Evolutionary conservation across 2,113 vertebrate genomes (phyloP).

Genomic region (Notarius quadriscutis): DNA sequence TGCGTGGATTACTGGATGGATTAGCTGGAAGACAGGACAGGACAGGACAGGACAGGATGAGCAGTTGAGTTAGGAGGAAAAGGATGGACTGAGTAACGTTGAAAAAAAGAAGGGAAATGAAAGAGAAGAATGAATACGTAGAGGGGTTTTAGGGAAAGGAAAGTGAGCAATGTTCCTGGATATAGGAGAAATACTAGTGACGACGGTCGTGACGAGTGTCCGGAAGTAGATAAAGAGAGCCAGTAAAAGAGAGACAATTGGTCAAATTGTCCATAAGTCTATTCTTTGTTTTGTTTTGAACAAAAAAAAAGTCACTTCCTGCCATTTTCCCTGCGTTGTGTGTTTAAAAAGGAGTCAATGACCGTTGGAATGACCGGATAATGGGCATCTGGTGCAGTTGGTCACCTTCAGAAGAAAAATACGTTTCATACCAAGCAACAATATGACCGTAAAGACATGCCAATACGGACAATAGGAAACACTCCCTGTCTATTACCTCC

Average conservation of each 20-base stretch:
- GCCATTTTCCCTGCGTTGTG: conserved; percentile 54
- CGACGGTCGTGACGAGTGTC: not conserved
- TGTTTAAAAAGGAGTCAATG: conserved; percentile 43
- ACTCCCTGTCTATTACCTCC: not conserved
- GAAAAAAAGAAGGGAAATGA: not conserved
- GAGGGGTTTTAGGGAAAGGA: not conserved
- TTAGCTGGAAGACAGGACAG: not conserved
- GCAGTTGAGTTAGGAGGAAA: not conserved
- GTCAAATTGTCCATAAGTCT: conserved; percentile 54
- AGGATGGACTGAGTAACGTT: not conserved
- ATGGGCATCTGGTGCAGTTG: conserved; percentile 57
- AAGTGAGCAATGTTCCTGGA: not conserved
- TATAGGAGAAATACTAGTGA: not conserved
- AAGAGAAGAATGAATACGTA: not conserved
- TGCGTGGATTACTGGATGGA: not conserved
- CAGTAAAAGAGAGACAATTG: not conserved
- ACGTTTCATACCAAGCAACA: not conserved
- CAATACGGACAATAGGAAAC: conserved; percentile 8
- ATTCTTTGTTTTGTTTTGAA: conserved; percentile 57
- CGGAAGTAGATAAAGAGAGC: conserved; percentile 2
- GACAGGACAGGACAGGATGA: conserved; percentile 6
- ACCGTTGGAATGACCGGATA: conserved; percentile 10
- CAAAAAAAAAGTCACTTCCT: conserved; percentile 67
- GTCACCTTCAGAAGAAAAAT: conserved; percentile 36
- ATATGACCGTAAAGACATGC: not conserved